Conservation (phyloP, 2,888 invertebrate genomes). For the Nematopogon swammerdamellus region DNA sequence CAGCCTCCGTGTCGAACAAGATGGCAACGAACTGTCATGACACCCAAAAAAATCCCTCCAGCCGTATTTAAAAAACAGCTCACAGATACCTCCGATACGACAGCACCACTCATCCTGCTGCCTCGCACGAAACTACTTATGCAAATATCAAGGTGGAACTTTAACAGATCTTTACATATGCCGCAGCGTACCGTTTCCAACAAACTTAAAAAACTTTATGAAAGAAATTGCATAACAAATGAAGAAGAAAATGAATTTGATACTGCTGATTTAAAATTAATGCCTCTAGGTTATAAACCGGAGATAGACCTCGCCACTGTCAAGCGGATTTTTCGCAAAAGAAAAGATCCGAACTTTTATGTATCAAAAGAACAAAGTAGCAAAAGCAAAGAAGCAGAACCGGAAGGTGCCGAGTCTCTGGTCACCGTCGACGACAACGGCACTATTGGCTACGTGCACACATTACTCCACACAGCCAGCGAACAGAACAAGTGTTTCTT, state of each 20-base stretch:
- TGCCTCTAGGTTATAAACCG: background rate
- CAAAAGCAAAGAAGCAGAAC: background rate
- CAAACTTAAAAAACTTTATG: background rate
- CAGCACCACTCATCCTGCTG: background rate
- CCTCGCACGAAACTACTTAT: background rate
- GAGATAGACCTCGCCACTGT: background rate
- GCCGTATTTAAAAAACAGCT: background rate
- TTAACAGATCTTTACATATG: background rate
- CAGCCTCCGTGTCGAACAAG: too few relatives aligned
- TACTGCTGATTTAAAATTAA: background rate
- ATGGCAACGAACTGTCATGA: too few relatives aligned
- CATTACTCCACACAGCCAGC: background rate
- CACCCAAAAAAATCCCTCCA: background rate
- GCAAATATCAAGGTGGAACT: background rate
- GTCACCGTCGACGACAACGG: background rate
- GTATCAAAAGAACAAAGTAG: background rate
- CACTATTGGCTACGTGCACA: background rate
- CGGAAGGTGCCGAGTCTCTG: background rate
- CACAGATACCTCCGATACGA: background rate
- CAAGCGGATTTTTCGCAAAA: background rate
- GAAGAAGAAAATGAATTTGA: background rate
- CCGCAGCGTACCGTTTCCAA: background rate
- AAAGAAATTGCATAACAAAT: constrained; percentile 1
- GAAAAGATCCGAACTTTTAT: background rate
- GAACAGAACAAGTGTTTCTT: background rate